These are phyloP conservation scores for Smutsia temminckii DNA, from an alignment of 2,797 vertebrate species.

Conservation along the genomic window DNA sequence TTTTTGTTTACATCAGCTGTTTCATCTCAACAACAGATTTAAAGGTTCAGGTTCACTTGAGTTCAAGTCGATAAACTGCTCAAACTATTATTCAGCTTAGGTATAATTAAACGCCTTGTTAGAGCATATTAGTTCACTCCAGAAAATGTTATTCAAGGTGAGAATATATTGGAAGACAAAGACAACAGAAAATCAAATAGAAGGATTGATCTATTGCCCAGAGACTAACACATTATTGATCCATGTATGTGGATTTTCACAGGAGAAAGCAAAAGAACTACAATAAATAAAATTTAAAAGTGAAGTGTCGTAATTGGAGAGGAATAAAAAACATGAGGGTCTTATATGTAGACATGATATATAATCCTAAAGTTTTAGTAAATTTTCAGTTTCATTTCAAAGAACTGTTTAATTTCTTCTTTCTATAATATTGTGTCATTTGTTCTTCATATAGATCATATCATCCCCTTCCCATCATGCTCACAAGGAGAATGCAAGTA, in stretches of 20 bases:
- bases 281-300: not conserved
- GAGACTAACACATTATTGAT: slow-evolving; percentile 21
- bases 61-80: slow-evolving; percentile 46
- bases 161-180: slow-evolving; percentile 9
- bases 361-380: not conserved
- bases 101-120: slow-evolving; percentile 40
- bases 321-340: not conserved
- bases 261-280: not conserved
- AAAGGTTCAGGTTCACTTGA: slow-evolving; percentile 34
- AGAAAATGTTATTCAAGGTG: slow-evolving; percentile 9
- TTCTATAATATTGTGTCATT: not conserved
- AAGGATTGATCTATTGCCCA: not conserved
- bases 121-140: not conserved
- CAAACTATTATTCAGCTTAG: not conserved
- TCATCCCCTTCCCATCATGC: not conserved
- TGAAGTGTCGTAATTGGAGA: slow-evolving; percentile 4
- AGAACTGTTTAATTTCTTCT: not conserved
- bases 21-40: slow-evolving; percentile 16
- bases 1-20: slow-evolving; percentile 17
- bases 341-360: not conserved
- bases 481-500: not conserved
- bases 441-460: not conserved
- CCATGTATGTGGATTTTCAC: not conserved
- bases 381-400: not conserved
- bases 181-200: not conserved